phyloP scores from a whole-genome alignment of 2,113 vertebrate genomes.

The Parus major region DNA sequence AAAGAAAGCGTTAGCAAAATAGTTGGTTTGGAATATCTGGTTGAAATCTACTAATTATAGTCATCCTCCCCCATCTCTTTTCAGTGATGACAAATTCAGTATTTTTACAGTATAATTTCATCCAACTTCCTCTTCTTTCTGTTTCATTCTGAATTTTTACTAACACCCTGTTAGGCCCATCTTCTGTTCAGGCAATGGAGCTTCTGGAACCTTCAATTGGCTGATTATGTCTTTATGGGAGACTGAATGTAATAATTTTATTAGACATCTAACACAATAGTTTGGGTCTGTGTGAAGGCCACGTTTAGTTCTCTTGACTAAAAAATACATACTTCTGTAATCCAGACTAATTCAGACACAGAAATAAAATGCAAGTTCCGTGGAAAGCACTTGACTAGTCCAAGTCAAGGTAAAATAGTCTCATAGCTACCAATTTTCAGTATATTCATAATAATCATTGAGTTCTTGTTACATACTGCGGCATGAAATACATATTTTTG shows the following conservation, averaged over 20 bases:
- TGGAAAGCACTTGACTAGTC: background rate
- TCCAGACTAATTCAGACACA: fast-evolving
- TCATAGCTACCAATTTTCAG: background rate
- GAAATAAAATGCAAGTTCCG: background rate
- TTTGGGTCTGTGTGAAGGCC: background rate
- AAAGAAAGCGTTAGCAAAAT: background rate
- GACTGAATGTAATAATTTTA: background rate
- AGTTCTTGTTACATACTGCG: background rate
- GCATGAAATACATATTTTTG: background rate
- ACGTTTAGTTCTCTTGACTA: background rate
- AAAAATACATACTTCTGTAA: background rate
- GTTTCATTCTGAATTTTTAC: background rate
- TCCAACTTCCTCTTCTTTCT: background rate
- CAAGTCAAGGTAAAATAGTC: background rate
- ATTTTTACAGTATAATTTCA: constrained; percentile 16
- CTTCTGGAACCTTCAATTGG: background rate
- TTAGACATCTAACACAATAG: background rate
- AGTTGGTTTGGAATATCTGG: background rate
- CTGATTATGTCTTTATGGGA: background rate
- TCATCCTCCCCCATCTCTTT: background rate
- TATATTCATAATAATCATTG: background rate
- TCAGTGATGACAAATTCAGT: constrained; percentile 24
- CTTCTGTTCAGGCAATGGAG: background rate
- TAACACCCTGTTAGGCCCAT: background rate
- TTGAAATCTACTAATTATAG: constrained; percentile 49